phyloP scores from a whole-genome alignment of 1,140 invertebrate species.

The Nixonia krombeini region DNA sequence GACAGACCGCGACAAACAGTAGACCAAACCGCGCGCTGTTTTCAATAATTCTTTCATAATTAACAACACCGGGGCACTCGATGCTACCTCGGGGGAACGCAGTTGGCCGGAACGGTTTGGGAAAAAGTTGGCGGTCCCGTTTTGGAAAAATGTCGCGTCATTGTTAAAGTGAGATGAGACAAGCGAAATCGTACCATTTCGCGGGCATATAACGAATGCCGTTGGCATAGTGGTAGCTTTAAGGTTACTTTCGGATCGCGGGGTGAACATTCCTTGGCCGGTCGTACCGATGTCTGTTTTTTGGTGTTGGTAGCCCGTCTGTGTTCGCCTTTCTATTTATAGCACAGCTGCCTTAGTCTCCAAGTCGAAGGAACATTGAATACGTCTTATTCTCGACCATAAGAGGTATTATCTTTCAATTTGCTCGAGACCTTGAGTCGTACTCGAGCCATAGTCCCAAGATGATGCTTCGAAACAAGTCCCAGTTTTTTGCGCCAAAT shows the following conservation, averaged over 20 bases:
- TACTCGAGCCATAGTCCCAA: neutral
- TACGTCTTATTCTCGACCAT: constrained; percentile 41
- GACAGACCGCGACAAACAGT: too few species aligned
- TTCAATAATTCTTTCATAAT: too few species aligned
- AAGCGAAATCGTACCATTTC: constrained; percentile 44
- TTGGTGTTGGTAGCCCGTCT: constrained; percentile 58
- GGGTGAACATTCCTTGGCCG: constrained; percentile 58
- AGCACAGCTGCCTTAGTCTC: constrained; percentile 49
- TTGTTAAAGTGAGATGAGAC: constrained; percentile 46
- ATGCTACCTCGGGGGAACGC: too few species aligned
- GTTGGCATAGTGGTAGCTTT: constrained; percentile 48
- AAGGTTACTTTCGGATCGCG: constrained; percentile 46
- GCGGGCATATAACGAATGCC: constrained; percentile 46
- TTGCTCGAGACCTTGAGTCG: constrained; percentile 32
- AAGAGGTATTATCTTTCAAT: constrained; percentile 37
- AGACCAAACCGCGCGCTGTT: too few species aligned
- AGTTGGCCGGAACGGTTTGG: too few species aligned
- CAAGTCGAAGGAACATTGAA: constrained; percentile 42
- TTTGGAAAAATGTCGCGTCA: constrained; percentile 7
- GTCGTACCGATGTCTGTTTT: constrained; percentile 58
- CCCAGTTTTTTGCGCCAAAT: too few species aligned
- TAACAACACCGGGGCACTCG: too few species aligned
- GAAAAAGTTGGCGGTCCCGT: too few species aligned
- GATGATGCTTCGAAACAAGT: too few species aligned
- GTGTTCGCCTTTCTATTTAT: constrained; percentile 60